Base-by-base conservation (phyloP, 2,797 vertebrate genomes). In the Sebastes vulpes region DNA sequence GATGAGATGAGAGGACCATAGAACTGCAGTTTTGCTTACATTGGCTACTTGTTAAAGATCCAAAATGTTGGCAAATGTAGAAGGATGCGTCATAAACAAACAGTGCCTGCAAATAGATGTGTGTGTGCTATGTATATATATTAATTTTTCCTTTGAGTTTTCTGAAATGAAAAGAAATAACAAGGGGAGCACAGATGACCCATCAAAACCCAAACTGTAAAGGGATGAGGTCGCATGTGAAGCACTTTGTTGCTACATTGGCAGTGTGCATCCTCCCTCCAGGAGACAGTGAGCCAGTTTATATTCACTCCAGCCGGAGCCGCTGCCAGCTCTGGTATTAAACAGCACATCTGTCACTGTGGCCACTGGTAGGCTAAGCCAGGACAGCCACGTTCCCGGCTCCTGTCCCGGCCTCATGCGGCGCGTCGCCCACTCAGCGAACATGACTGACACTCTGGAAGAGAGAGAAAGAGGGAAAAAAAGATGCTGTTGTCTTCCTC, bases 261-360 rank as follows among this genome's bases (percentile, higher is more conserved):
- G 67, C 32, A 25, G 48, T 64, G 65, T 46, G 16, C 64, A 9
- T 71, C 69, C 75, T 73, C 57, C 65, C 83, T 79, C 50, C 68
- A 67, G 73, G 79, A 92, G 79, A 84, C 65, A 81, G 66, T 18
- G 42, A 83, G 80, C 72, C 83, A 85, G 80, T 89, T 89, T 88
- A 87, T 77, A 72, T 76, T 86, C 77, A 81, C 75, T 87, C 86
- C 77, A 88, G 81, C 72, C 14, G 9, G 68, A 82, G 84, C 66
- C 14, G 67, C 77, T 88, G 89, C 89, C 89, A 92, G 82, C 86
- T 72, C 79, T 80, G 87, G 84, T 91, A 91, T 94, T 93, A 92
- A 92, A 90, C 83, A 77, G 79, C 88, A 90, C 91, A 92, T 94
- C 93, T 94, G 94, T 93, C 91, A 87, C 83, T 32, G 81, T 64